A percentile compares a stretch with the other conserved stretches of the same genome.
phyloP scores from a whole-genome alignment of 2,113 vertebrate genomes.

The Poicephalus meyeri region DNA sequence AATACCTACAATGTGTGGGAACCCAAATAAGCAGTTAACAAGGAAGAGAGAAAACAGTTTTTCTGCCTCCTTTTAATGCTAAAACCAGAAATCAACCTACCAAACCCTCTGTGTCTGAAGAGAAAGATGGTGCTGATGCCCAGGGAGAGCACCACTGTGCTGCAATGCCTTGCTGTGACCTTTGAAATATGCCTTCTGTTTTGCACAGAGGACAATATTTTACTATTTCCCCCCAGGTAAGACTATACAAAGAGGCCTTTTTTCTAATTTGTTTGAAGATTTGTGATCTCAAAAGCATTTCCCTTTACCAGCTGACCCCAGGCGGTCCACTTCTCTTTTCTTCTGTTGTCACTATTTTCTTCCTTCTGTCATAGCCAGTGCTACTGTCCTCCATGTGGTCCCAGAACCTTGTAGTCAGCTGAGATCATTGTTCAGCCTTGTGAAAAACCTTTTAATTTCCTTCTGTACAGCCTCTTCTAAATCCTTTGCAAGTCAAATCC shows the following conservation, averaged over 20 bases:
- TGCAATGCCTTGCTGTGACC: accelerated
- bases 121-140: background rate
- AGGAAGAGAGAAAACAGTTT: background rate
- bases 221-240: accelerated
- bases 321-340: background rate
- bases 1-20: background rate
- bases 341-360: background rate
- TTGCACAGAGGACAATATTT: background rate
- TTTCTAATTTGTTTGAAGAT: background rate
- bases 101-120: background rate
- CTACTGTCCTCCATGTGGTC: accelerated
- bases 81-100: background rate
- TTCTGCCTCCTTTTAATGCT: background rate
- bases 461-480: background rate
- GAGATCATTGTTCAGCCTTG: background rate
- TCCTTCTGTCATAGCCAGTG: background rate
- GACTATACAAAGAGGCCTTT: background rate
- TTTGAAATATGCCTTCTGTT: background rate
- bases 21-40: background rate
- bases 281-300: background rate
- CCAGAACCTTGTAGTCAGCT: background rate
- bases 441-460: background rate
- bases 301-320: accelerated
- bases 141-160: accelerated
- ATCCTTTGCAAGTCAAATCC: accelerated